phyloP scores from a whole-genome alignment of 2,888 invertebrate genomes.

The Sinelater perroti region DNA sequence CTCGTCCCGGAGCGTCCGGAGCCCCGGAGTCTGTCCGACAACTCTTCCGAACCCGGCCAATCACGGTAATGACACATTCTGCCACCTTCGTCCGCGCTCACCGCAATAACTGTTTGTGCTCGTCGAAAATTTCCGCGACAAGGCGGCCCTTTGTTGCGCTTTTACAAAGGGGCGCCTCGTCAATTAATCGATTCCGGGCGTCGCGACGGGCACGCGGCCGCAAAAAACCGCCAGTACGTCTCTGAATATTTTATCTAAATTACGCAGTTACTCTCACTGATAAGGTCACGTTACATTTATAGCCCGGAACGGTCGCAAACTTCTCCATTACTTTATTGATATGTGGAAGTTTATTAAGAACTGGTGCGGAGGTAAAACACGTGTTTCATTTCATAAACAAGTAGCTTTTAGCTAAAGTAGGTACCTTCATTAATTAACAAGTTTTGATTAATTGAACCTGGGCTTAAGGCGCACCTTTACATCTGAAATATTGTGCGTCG shows the following conservation, averaged over 20 bases:
- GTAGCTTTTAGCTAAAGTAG: constrained; percentile 35
- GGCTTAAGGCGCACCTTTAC: constrained; percentile 32
- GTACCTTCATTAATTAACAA: constrained; percentile 37
- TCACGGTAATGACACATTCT: constrained; percentile 45
- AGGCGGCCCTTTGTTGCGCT: neutral
- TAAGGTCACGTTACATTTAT: constrained; percentile 35
- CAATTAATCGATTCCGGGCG: neutral
- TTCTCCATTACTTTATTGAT: constrained; percentile 38
- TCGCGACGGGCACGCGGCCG: neutral
- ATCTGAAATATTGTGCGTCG: constrained; percentile 29
- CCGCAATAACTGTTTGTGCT: constrained; percentile 12
- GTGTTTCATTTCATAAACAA: constrained; percentile 37
- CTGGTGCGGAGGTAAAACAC: constrained; percentile 32
- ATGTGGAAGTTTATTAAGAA: constrained; percentile 34
- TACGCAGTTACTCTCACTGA: constrained; percentile 31
- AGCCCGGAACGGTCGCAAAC: constrained; percentile 31
- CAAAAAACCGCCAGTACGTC: constrained; percentile 11
- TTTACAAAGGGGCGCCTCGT: neutral
- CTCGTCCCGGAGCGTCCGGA: constrained; percentile 39
- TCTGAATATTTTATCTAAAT: constrained; percentile 32
- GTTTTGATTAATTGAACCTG: constrained; percentile 37
- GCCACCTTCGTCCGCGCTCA: constrained; percentile 29
- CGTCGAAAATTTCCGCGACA: constrained; percentile 4
- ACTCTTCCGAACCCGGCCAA: constrained; percentile 45
- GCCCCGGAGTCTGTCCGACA: constrained; percentile 43